Evolutionary conservation across 1,140 invertebrate genomes (phyloP).

Genomic region (Bathynomus jamesi): DNA sequence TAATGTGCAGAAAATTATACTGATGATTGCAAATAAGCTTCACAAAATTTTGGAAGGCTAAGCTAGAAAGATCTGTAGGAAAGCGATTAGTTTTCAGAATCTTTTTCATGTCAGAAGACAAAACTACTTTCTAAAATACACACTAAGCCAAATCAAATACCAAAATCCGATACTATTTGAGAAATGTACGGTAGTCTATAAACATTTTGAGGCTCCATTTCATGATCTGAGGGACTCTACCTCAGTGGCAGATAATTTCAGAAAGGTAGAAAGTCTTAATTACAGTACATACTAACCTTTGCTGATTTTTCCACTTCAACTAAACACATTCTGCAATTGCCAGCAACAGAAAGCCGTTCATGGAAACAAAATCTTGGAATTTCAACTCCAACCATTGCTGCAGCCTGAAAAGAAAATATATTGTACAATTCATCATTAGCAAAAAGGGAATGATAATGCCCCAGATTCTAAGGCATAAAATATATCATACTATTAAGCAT

Average conservation of each 20-base stretch:
- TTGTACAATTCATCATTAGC: constrained; percentile 8
- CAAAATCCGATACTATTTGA: not conserved
- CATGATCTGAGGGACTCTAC: too few relatives aligned
- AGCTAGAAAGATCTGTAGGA: too few relatives aligned
- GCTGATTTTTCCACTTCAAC: constrained; percentile 96
- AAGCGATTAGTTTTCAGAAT: too few relatives aligned
- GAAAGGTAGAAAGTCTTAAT: not conserved
- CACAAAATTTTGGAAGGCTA: too few relatives aligned
- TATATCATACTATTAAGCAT: not conserved
- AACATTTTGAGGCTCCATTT: not conserved
- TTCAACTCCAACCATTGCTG: constrained; percentile 89
- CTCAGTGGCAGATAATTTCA: too few relatives aligned
- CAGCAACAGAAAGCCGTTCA: constrained; percentile 93
- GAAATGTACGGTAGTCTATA: not conserved
- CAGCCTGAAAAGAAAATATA: constrained; percentile 59
- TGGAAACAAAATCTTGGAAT: constrained; percentile 99
- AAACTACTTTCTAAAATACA: not conserved
- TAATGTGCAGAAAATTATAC: too few relatives aligned
- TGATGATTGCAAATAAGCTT: too few relatives aligned
- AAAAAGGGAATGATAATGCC: not conserved
- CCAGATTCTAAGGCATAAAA: not conserved
- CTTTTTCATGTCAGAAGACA: not conserved
- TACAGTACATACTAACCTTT: constrained; percentile 51
- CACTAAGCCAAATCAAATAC: not conserved
- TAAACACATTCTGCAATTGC: constrained; percentile 98